A percentile compares a stretch with the other conserved stretches of the same genome.
Evolutionary conservation across 2,888 invertebrate species (phyloP).

Genomic region (Notodonta dromedarius): DNA sequence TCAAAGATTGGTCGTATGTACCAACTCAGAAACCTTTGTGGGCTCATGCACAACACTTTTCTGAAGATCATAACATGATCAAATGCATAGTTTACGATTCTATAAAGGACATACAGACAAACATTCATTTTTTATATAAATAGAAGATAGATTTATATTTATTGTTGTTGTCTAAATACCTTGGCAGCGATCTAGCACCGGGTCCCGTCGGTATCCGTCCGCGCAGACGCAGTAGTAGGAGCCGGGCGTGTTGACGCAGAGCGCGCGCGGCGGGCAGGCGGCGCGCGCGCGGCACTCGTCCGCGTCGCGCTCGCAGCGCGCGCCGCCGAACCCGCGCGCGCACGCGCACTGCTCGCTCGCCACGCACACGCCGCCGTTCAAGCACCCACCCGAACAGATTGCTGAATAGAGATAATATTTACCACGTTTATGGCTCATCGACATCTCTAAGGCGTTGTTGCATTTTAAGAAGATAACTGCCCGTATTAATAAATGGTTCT

Average conservation of each 20-base stretch:
- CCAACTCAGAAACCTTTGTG: too few species aligned
- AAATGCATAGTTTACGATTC: too few species aligned
- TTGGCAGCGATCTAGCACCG: slow-evolving; percentile 86
- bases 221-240: slow-evolving; percentile 95
- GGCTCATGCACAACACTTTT: too few species aligned
- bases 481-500: too few species aligned
- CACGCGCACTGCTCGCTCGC: slow-evolving; percentile 92
- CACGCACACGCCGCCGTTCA: slow-evolving; percentile 92
- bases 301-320: slow-evolving; percentile 93
- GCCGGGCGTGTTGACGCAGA: slow-evolving; percentile 94
- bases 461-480: too few species aligned
- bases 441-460: too few species aligned
- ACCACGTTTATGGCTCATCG: too few species aligned
- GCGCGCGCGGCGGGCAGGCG: slow-evolving; percentile 89
- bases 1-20: too few species aligned
- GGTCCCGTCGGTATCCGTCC: slow-evolving; percentile 87
- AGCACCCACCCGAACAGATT: slow-evolving; percentile 90
- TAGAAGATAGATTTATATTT: too few species aligned
- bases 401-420: slow-evolving; percentile 79
- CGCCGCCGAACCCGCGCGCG: slow-evolving; percentile 91
- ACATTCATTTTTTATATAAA: too few species aligned
- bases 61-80: too few species aligned
- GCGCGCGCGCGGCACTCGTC: slow-evolving; percentile 91
- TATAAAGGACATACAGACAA: too few species aligned
- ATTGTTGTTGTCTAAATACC: slow-evolving; percentile 60